phyloP scores from a whole-genome alignment of 2,888 invertebrate species.

The Blera fallax region DNA sequence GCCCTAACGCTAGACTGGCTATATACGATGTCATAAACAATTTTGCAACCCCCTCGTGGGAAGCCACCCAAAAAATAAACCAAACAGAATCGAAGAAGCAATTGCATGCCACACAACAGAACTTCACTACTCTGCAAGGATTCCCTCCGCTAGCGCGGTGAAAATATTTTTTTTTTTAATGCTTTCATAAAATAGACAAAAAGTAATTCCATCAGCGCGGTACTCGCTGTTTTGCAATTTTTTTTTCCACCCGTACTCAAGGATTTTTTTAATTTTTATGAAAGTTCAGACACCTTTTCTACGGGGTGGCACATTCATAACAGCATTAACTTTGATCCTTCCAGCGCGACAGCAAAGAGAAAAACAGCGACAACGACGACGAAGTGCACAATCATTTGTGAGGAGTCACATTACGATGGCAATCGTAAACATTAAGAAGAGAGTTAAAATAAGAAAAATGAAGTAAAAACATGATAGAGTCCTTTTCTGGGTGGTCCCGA shows the following conservation, averaged over 20 bases:
- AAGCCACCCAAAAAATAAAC: neutral
- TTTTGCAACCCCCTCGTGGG: slow-evolving; percentile 44
- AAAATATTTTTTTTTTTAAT: slow-evolving; percentile 67
- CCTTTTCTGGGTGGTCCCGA: slow-evolving; percentile 68
- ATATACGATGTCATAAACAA: slow-evolving; percentile 69
- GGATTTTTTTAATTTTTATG: slow-evolving; percentile 17
- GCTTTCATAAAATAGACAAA: slow-evolving; percentile 64
- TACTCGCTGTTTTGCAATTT: slow-evolving; percentile 32
- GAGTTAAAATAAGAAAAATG: slow-evolving; percentile 69
- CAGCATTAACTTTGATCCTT: slow-evolving; percentile 64
- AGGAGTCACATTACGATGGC: slow-evolving; percentile 70
- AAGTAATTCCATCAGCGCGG: slow-evolving; percentile 66
- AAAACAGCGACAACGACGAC: slow-evolving; percentile 45
- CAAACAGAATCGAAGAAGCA: slow-evolving; percentile 57
- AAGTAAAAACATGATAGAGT: slow-evolving; percentile 71
- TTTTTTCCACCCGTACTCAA: neutral
- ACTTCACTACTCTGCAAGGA: slow-evolving; percentile 27
- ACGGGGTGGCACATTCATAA: slow-evolving; percentile 65
- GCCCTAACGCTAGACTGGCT: slow-evolving; percentile 37
- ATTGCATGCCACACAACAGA: slow-evolving; percentile 61
- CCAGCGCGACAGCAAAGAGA: slow-evolving; percentile 4
- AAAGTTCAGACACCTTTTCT: slow-evolving; percentile 67
- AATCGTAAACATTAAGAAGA: slow-evolving; percentile 70
- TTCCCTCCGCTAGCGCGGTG: neutral
- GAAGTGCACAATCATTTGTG: slow-evolving; percentile 73